Conservation (phyloP, 92 coral and sea anemone genomes). For the Phenganax stokvisi region DNA sequence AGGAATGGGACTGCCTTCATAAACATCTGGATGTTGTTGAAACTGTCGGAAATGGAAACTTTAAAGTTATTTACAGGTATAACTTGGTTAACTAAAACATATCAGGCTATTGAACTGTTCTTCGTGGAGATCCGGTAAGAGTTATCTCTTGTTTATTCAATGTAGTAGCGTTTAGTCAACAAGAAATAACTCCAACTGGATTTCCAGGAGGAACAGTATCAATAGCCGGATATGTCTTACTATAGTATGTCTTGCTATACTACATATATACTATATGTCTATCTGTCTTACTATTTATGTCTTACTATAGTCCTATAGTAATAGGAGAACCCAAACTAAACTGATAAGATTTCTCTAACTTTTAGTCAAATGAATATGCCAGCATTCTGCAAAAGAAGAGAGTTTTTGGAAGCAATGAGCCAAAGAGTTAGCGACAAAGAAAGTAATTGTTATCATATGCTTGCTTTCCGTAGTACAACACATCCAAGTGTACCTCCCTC, state of each 20-base stretch:
- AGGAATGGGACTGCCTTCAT: slow-evolving; percentile 89
- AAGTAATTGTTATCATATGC: slow-evolving; percentile 57
- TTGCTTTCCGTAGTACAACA: slow-evolving; percentile 77
- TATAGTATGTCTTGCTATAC: too few relatives aligned
- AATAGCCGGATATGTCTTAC: too few relatives aligned
- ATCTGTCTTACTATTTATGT: too few relatives aligned
- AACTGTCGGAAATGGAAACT: slow-evolving; percentile 71
- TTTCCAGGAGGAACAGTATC: too few relatives aligned
- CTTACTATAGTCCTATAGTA: too few relatives aligned
- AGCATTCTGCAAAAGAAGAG: slow-evolving; percentile 80
- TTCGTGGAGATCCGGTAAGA: too few relatives aligned
- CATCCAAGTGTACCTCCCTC: slow-evolving; percentile 67
- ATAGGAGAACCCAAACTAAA: too few relatives aligned
- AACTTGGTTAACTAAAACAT: not conserved
- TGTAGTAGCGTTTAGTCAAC: too few relatives aligned
- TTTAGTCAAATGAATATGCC: slow-evolving; percentile 82
- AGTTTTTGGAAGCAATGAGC: slow-evolving; percentile 70
- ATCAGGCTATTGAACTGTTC: not conserved
- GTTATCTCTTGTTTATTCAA: too few relatives aligned
- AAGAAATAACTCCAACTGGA: too few relatives aligned
- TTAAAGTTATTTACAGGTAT: slow-evolving; percentile 93
- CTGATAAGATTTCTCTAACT: not conserved
- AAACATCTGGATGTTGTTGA: slow-evolving; percentile 79
- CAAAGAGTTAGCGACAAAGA: slow-evolving; percentile 53
- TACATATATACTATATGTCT: too few relatives aligned